A percentile compares a stretch with the other conserved stretches of the same genome.
These are phyloP conservation scores for Apodemus agrarius DNA, from an alignment of 2,797 vertebrate genomes.

Conservation along the genomic window DNA sequence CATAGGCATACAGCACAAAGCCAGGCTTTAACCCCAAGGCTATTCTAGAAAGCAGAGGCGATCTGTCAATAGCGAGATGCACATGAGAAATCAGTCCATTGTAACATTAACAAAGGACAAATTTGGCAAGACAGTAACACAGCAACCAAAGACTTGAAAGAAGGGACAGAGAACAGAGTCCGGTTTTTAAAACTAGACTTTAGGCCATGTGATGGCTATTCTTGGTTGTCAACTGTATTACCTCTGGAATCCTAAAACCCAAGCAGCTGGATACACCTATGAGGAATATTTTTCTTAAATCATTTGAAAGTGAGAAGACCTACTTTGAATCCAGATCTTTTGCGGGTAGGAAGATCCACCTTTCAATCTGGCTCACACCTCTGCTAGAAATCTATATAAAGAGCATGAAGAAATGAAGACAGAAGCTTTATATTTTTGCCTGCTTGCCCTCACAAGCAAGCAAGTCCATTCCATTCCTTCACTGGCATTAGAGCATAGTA, in stretches of 20 bases:
- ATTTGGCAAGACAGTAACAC: background rate
- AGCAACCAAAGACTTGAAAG: background rate
- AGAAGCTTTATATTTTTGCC: background rate
- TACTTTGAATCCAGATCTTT: background rate
- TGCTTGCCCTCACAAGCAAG: background rate
- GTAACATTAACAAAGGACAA: constrained; percentile 25
- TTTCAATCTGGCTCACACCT: background rate
- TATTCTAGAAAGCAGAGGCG: background rate
- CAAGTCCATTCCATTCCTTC: background rate
- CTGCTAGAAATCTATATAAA: background rate
- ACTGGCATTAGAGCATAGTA: background rate
- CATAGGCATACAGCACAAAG: background rate
- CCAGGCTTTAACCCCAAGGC: background rate
- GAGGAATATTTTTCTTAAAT: background rate
- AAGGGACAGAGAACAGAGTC: background rate
- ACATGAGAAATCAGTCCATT: background rate
- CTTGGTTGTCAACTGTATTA: background rate
- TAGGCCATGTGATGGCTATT: background rate
- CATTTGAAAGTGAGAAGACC: background rate
- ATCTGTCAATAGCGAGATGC: background rate
- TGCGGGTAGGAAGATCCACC: background rate
- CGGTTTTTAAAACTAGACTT: background rate
- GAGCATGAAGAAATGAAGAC: background rate
- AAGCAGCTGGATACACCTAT: background rate
- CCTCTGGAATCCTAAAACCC: background rate